Evolutionary conservation across 1,140 invertebrate species (phyloP), one percentile per base, ranked within the genome.

Genomic region (Wiebesia pumilae): DNA sequence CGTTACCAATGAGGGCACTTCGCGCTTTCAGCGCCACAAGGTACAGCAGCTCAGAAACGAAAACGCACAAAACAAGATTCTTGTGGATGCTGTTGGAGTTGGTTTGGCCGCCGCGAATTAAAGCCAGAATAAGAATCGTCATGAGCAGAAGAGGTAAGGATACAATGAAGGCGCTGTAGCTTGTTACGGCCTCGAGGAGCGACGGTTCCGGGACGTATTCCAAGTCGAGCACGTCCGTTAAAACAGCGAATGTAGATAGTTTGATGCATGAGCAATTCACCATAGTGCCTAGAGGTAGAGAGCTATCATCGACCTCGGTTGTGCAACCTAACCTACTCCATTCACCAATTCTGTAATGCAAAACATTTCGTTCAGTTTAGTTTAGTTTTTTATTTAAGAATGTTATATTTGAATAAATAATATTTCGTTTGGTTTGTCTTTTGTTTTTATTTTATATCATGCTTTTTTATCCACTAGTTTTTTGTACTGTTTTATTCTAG

Each of bases 181-280:
- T 98, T 0, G 97, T 97, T 4, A 98, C 96, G 84, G 98, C 96
- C 90, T 98, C 97, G 0, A 97, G 92, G 0, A 97, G 92, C 0
- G 97, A 97, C 24, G 97, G 97, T 88, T 98, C 97, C 0, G 97
- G 97, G 51, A 98, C 96, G 84, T 97, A 96, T 94, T 98, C 97
- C 54, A 97, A 95, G 91, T 98, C 97, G n/a, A 98, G 96, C 67
- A 98, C 95, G 91, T 99, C 98, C 80, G 98, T 97, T 19, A 99
- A 94, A 35, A 99, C 96, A 6, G 98, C 98, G 91, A 98, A 98
- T 9, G 97, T 98, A 4, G 98, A 98, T 0, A 99, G 94, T 92
- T 98, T 97, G 88, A 97, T 96, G 93, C 98, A 99, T 14, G 97
- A 98, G 91, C 98, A 99, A 90, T 98, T 99, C n/a, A 99, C 96